Base-by-base conservation (phyloP, 2,797 vertebrate species). In the Hyperoplus lanceolatus region DNA sequence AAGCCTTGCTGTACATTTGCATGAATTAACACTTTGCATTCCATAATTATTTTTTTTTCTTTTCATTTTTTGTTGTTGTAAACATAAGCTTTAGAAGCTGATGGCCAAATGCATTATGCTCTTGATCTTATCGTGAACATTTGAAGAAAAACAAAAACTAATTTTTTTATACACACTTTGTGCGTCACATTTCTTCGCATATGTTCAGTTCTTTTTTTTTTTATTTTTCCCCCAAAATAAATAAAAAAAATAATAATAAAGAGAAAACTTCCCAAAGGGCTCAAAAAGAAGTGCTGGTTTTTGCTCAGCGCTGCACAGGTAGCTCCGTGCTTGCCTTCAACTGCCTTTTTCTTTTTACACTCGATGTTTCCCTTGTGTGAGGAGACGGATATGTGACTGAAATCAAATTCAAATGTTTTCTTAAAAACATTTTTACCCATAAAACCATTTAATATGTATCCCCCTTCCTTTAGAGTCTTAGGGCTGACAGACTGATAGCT, bases 381-480 rank as follows among this genome's bases (percentile, higher is more conserved):
- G 87, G 85, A 92, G 85, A 93, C 76, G 82, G 83, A 89, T 81
- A 89, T 86, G 86, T 76, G 81, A 87, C 90, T 86, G 89, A 90
- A 88, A 88, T 91, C 90, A 84, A 91, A 91, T 91, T 92, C 55
- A 87, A 89, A 91, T 89, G 80, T 88, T 85, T 87, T 62, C 75
- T 81, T 65, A 85, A 90, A 90, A 88, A 89, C 29, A 29, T 29
- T 91, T 93, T 95, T 95, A 88, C 89, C 88, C 89, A 87, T 91
- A 81, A 88, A 91, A 87, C 88, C 86, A 92, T 89, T 90, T 87
- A 59, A 94, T 89, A 93, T 93, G 93, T 96, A 96, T 96, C 96
- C 96, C 97, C 97, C 94, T 97, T 97, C 95, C 96, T 99, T 99
- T 99, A 99, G 98, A 99, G 98, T 99, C 98, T 95, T 95, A 97